These are phyloP conservation scores for Globicephala melas DNA, from an alignment of 2,113 vertebrate genomes.

Conservation along the genomic window DNA sequence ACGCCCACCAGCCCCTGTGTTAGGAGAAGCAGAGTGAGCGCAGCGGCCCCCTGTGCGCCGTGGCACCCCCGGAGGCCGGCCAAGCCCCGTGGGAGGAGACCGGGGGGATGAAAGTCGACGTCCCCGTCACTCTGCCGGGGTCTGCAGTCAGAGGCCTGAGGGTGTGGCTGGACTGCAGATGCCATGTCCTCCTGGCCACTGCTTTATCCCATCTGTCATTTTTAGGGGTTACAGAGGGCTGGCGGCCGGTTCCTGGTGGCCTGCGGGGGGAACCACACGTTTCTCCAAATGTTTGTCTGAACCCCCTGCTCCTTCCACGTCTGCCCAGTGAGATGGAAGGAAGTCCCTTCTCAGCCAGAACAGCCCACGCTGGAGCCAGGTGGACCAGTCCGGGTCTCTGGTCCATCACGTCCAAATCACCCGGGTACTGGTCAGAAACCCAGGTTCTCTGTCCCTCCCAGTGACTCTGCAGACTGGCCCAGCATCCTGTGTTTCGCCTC, in stretches of 20 bases:
- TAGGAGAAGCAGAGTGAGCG: not conserved
- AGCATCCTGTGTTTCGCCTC: fast-evolving
- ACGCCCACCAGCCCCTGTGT: not conserved
- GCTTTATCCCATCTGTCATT: fast-evolving
- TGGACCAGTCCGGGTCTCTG: fast-evolving
- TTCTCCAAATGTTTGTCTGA: not conserved
- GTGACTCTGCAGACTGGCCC: not conserved
- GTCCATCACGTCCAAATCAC: fast-evolving
- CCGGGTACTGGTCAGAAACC: fast-evolving
- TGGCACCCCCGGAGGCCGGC: fast-evolving
- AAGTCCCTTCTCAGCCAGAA: not conserved
- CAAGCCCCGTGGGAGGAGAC: fast-evolving
- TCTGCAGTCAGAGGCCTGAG: no score
- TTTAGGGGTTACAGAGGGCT: fast-evolving
- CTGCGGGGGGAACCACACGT: fast-evolving
- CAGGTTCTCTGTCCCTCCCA: no score
- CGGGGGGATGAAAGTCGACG: fast-evolving
- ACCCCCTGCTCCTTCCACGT: fast-evolving
- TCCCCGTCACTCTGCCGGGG: fast-evolving
- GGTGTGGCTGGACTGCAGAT: fast-evolving
- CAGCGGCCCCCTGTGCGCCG: fast-evolving
- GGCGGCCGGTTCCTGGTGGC: fast-evolving
- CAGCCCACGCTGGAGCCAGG: fast-evolving
- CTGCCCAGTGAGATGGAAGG: no score
- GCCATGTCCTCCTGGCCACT: fast-evolving